Conservation (phyloP, 1,140 invertebrate species). For the Drosophila santomea region DNA sequence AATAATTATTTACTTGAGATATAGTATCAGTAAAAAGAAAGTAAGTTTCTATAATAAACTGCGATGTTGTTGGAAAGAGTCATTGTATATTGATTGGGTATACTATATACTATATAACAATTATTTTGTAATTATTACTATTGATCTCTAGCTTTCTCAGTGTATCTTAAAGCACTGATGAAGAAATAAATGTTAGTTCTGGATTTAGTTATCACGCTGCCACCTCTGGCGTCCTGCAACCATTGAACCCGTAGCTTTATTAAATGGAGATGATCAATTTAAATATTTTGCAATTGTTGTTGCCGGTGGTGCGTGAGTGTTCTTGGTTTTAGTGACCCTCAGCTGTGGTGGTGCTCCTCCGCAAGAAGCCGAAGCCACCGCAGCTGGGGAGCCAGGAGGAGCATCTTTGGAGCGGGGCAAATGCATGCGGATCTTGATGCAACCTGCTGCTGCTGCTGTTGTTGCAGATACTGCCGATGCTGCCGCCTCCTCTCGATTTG, state of each 20-base stretch:
- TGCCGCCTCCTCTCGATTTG: constrained; percentile 60
- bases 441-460: constrained; percentile 33
- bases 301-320: constrained; percentile 61
- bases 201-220: background rate
- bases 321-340: constrained; percentile 42
- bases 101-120: too few relatives aligned
- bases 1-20: too few relatives aligned
- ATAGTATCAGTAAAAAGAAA: too few relatives aligned
- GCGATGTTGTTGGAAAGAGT: too few relatives aligned
- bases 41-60: too few relatives aligned
- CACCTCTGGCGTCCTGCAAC: constrained; percentile 18
- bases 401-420: constrained; percentile 27
- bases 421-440: constrained; percentile 72
- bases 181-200: too few relatives aligned
- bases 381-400: constrained; percentile 3
- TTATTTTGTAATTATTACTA: too few relatives aligned
- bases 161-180: too few relatives aligned
- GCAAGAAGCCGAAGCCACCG: constrained; percentile 1
- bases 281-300: constrained; percentile 73
- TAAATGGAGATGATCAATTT: constrained; percentile 85
- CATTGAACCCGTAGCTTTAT: constrained; percentile 63
- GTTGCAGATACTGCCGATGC: constrained; percentile 20
- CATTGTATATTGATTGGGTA: too few relatives aligned
- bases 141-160: too few relatives aligned
- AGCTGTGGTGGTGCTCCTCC: background rate